phyloP scores from a whole-genome alignment of 2,888 invertebrate species.

The Apamea sordens region DNA sequence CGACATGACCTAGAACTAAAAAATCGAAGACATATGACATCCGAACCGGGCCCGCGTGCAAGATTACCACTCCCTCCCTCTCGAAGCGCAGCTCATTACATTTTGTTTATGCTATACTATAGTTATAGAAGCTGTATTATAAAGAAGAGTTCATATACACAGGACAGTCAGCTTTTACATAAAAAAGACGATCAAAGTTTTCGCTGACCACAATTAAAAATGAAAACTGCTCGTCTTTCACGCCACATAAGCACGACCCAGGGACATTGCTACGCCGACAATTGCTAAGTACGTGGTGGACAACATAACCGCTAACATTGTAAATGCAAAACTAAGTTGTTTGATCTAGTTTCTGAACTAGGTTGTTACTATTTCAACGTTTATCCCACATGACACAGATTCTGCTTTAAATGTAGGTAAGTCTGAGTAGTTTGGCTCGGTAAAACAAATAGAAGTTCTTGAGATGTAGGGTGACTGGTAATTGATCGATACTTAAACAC shows the following conservation, averaged over 20 bases:
- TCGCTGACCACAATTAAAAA: neutral
- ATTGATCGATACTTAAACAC: too few relatives aligned
- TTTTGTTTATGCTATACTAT: too few relatives aligned
- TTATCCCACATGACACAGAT: slow-evolving; percentile 37
- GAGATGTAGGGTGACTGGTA: neutral
- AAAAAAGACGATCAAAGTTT: neutral
- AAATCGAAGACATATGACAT: neutral
- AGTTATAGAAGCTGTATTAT: neutral
- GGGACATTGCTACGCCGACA: slow-evolving; percentile 14
- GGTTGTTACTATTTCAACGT: slow-evolving; percentile 42
- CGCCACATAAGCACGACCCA: slow-evolving; percentile 2
- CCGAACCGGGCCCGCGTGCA: too few relatives aligned
- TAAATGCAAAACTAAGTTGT: slow-evolving; percentile 54
- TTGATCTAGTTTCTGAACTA: slow-evolving; percentile 45
- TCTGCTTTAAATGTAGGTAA: slow-evolving; percentile 36
- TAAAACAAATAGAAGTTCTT: slow-evolving; percentile 12
- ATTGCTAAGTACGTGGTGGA: slow-evolving; percentile 20
- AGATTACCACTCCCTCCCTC: neutral
- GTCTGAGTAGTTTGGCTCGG: neutral
- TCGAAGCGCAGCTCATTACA: too few relatives aligned
- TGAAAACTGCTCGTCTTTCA: neutral
- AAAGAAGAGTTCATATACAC: neutral
- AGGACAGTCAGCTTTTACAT: too few relatives aligned
- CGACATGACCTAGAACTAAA: neutral
- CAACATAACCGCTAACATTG: slow-evolving; percentile 40